phyloP scores from a whole-genome alignment of 2,797 vertebrate genomes.

The Etheostoma nigrum region DNA sequence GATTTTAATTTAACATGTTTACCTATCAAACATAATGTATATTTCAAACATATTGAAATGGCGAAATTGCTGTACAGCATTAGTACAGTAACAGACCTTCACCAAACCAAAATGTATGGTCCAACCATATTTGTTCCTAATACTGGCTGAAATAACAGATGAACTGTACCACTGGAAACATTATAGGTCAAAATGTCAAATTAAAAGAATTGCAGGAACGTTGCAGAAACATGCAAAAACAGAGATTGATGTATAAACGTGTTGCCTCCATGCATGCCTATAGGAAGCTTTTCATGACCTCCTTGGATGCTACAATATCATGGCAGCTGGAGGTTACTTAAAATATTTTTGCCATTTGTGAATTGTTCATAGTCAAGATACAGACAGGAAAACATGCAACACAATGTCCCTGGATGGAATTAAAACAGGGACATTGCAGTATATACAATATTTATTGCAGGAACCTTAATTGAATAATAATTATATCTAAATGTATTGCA shows the following conservation, averaged over 20 bases:
- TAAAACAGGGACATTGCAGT: not conserved
- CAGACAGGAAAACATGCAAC: not conserved
- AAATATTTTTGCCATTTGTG: not conserved
- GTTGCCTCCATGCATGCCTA: not conserved
- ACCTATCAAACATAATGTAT: slow-evolving; percentile 1
- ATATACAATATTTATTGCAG: not conserved
- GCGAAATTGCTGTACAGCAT: not conserved
- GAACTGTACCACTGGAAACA: not conserved
- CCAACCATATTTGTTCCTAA: not conserved
- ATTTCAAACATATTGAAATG: not conserved
- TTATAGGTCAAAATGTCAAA: not conserved
- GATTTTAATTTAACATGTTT: slow-evolving; percentile 31
- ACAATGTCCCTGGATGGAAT: not conserved
- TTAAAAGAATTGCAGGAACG: not conserved
- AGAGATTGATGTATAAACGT: not conserved
- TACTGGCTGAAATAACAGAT: not conserved
- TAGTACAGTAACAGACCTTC: too few species aligned
- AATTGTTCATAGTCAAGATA: not conserved
- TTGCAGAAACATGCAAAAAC: not conserved
- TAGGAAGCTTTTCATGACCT: not conserved
- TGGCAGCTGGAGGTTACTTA: not conserved
- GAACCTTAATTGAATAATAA: not conserved
- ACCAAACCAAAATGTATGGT: too few species aligned
- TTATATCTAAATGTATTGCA: not conserved
- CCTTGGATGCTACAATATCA: not conserved